Evolutionary conservation across 2,797 vertebrate species (phyloP), one percentile per base, ranked within the genome.

Genomic region (Cichlasoma orientale): DNA sequence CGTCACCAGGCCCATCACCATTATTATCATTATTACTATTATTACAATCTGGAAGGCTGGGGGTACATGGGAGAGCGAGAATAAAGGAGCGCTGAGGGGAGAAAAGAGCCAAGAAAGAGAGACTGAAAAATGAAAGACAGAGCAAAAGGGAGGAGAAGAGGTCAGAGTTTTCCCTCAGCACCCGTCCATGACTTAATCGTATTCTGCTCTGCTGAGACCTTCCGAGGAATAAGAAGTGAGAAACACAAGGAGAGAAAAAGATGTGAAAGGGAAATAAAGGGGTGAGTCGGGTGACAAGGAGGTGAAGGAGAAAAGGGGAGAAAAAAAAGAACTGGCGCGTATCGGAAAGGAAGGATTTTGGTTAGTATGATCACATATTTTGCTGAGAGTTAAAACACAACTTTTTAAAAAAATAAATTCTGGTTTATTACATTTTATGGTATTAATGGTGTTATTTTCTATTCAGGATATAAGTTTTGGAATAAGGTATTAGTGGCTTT

Each of bases 151-250:
- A 96, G 95, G 96, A 96, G 96, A 96, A 97, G 96, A 98, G 98
- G 97, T 99, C 98, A 97, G 96, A 91, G 93, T 98, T 99, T 99
- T 99, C 97, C 97, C 97, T 97, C 96, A 98, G 97, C 97, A 97
- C 96, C 95, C 95, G 93, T 96, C 95, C 96, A 97, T 97, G 96
- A 98, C 97, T 98, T 97, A 97, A 97, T 97, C 96, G 95, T 94
- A 95, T 96, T 97, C 96, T 91, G 93, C 95, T 97, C 95, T 95
- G 95, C 93, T 93, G 91, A 96, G 97, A 97, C 96, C 97, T 97
- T 98, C 97, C 96, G 96, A 97, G 97, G 96, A 96, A 96, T 95
- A 94, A 94, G 84, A 74, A 80, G 81, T 57, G 70, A 78, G 82
- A 86, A 59, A 82, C 70, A 75, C 19, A 75, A 79, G 31, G 52